Evolutionary conservation across 2,797 vertebrate species (phyloP), one percentile per base, ranked within the genome.

Genomic region (Molossus molossus): DNA sequence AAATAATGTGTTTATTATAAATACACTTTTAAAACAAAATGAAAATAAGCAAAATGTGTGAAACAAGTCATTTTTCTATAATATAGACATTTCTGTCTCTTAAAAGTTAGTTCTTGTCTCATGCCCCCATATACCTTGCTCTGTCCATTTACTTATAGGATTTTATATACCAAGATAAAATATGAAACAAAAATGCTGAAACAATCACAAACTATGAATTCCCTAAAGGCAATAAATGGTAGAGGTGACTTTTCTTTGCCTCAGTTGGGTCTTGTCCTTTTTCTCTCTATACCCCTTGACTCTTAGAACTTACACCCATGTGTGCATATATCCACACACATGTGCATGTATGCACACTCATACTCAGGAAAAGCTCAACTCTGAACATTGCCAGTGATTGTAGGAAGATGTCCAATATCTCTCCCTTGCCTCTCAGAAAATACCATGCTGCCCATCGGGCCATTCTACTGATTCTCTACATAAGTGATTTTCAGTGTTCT

Each of bases 121-220:
- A 48, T 89, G 37, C n/a, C 15, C 13, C 25, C 23, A 33, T 8
- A 45, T 23, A 70, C 57, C 6, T 27, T 70, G 9, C 45, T 93
- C 21, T 93, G 21, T 17, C 48, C 55, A 55, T 69, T 91, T 90
- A 73, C 77, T 93, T 90, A 48, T 79, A 21, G 69, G 48, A 94
- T 87, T 97, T 89, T 92, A 55, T 82, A 55, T 29, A 75, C 40
- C 1, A 91, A 93, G 75, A 58, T 80, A 73, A 95, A 87, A 70
- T 7, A 75, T 4, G 29, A 62, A 72, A 88, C 2, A 64, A 73
- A 95, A 85, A 82, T 90, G 11, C 58, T 77, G 50, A 87, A 40
- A 95, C 40, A 75, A 81, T 72, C n/a, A 90, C 20, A 50, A 93
- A 81, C 33, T 94, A 33, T 91, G 23, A 73, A 86, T 88, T 88